A percentile compares a stretch with the other conserved stretches of the same genome.
These are phyloP conservation scores for Scrobipalpa costella DNA, from an alignment of 2,888 invertebrate species.

Conservation along the genomic window DNA sequence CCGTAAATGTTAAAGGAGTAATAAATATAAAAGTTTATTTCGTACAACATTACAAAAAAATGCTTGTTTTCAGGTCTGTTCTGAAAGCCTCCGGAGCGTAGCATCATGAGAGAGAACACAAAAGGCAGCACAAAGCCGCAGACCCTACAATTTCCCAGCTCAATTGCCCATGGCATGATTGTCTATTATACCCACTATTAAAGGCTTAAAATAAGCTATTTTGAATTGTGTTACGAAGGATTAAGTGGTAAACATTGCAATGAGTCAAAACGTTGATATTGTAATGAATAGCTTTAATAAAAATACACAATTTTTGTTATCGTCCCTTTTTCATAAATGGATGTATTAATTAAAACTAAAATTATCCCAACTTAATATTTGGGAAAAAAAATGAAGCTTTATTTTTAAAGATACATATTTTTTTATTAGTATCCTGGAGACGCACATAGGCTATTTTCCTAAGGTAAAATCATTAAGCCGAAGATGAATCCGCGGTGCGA, in stretches of 20 bases:
- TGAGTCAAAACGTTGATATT: background rate
- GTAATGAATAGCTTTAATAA: too few species aligned
- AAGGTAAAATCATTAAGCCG: too few species aligned
- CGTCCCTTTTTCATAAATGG: too few species aligned
- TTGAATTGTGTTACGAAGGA: background rate
- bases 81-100: conserved; percentile 1
- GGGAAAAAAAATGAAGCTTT: too few species aligned
- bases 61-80: background rate
- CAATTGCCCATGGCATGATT: conserved; percentile 11
- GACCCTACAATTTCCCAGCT: conserved; percentile 1
- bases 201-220: background rate
- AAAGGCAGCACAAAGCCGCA: conserved; percentile 11
- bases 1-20: too few species aligned
- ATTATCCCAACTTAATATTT: too few species aligned
- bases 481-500: too few species aligned
- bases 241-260: background rate
- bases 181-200: conserved; percentile 3
- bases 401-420: too few species aligned
- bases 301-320: too few species aligned
- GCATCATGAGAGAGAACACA: background rate
- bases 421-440: too few species aligned
- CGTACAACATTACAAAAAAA: background rate
- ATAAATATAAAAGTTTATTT: background rate
- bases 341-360: too few species aligned
- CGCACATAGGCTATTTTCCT: too few species aligned